These are phyloP conservation scores for Epirrhoe alternata DNA, from an alignment of 2,888 invertebrate genomes.

Conservation along the genomic window DNA sequence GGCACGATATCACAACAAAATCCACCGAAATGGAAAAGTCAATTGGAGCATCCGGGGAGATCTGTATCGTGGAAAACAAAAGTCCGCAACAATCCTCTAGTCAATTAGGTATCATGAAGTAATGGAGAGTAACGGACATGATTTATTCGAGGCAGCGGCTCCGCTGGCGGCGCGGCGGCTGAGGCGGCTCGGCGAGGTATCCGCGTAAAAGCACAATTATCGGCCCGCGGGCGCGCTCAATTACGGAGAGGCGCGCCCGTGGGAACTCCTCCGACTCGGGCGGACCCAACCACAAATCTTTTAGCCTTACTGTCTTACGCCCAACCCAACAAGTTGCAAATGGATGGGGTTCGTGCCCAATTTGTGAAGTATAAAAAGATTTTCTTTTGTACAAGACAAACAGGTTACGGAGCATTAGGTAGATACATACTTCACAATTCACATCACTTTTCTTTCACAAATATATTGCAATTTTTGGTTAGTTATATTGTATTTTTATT, in stretches of 20 bases:
- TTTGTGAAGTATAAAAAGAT: constrained; percentile 31
- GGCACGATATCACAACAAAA: constrained; percentile 5
- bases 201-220: constrained; percentile 81
- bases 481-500: not conserved
- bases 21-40: constrained; percentile 27
- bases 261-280: constrained; percentile 75
- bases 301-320: constrained; percentile 69
- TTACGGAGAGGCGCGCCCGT: constrained; percentile 82
- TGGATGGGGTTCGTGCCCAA: constrained; percentile 46
- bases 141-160: constrained; percentile 71
- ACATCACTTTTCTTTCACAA: not conserved
- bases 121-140: constrained; percentile 84
- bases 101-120: constrained; percentile 83
- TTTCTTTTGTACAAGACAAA: constrained; percentile 33
- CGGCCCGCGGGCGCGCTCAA: constrained; percentile 85
- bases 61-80: constrained; percentile 46
- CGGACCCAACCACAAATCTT: constrained; percentile 76
- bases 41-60: constrained; percentile 29
- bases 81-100: constrained; percentile 66
- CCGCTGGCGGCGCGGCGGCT: constrained; percentile 41
- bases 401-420: constrained; percentile 25
- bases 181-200: constrained; percentile 56
- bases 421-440: not conserved
- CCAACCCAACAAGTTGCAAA: constrained; percentile 67
- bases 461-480: not conserved